phyloP scores from a whole-genome alignment of 2,797 vertebrate species.

The Betta splendens region DNA sequence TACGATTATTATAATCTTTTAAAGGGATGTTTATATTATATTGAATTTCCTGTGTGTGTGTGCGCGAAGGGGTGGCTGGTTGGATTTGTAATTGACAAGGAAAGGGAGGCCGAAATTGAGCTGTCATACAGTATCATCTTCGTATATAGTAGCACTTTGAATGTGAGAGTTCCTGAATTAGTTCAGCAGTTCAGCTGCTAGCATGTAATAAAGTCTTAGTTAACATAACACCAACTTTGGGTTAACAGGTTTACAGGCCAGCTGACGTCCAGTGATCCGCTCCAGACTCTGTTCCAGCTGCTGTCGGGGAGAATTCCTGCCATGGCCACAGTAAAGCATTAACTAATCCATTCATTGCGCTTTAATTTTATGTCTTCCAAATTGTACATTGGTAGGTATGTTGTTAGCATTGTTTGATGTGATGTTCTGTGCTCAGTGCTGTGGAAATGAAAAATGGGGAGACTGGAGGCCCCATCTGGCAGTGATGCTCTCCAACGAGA shows the following conservation, averaged over 20 bases:
- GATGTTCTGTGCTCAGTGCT: constrained; percentile 59
- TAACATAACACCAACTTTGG: constrained; percentile 33
- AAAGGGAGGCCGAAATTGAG: constrained; percentile 26
- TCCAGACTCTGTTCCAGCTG: constrained; percentile 93
- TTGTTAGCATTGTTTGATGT: constrained; percentile 2
- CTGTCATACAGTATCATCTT: constrained; percentile 5
- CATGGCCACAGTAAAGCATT: constrained; percentile 81
- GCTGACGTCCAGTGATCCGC: constrained; percentile 84
- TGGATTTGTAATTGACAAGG: constrained; percentile 45
- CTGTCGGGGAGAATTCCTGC: constrained; percentile 89
- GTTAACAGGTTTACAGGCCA: constrained; percentile 89
- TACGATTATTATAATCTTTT: too few relatives aligned
- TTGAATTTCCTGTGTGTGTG: neutral
- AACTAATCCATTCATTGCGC: neutral
- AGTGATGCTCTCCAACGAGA: constrained; percentile 89
- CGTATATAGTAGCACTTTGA: constrained; percentile 17
- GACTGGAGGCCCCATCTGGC: constrained; percentile 94
- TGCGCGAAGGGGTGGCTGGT: neutral
- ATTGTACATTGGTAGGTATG: neutral
- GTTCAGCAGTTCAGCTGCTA: neutral
- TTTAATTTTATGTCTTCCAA: neutral
- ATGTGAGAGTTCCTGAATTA: constrained; percentile 4
- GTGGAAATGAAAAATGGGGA: constrained; percentile 83
- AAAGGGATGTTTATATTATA: constrained; percentile 1
- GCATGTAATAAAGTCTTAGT: neutral